Evolutionary conservation across 1,140 invertebrate species (phyloP).

Genomic region (Zaprionus africanus): DNA sequence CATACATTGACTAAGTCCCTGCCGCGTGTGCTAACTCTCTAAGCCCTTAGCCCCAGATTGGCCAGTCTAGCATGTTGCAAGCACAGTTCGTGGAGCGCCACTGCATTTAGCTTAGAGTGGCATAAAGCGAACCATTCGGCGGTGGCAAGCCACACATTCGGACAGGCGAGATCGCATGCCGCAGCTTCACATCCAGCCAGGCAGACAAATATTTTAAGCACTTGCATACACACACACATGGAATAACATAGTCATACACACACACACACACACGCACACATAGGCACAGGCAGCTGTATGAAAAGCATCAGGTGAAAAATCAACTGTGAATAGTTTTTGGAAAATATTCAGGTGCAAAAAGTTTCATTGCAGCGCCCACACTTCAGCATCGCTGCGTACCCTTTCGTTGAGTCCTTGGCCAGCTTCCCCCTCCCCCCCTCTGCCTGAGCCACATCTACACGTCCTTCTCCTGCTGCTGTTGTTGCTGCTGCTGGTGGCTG

Average conservation of each 20-base stretch:
- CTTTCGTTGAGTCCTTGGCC: conserved; percentile 17
- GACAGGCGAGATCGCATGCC: conserved; percentile 29
- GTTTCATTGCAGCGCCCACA: conserved; percentile 67
- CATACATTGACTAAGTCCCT: background rate
- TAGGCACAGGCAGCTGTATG: conserved; percentile 21
- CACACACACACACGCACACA: conserved; percentile 12
- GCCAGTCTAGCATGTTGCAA: background rate
- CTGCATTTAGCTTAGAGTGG: conserved; percentile 56
- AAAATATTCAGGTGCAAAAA: conserved; percentile 81
- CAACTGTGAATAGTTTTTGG: conserved; percentile 80
- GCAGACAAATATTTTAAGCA: conserved; percentile 78
- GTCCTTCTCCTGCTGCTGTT: background rate
- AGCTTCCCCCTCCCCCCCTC: background rate
- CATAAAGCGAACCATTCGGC: conserved; percentile 39
- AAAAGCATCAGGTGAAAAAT: conserved; percentile 82
- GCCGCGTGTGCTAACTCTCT: background rate
- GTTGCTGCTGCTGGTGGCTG: conserved; percentile 17
- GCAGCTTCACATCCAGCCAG: conserved; percentile 40
- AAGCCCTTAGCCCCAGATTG: background rate
- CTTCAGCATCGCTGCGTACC: conserved; percentile 30
- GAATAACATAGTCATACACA: conserved; percentile 28
- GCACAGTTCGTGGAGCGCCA: conserved; percentile 2
- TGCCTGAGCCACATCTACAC: background rate
- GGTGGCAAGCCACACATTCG: conserved; percentile 47
- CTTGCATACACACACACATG: conserved; percentile 40